Evolutionary conservation across 2,113 vertebrate species (phyloP).

Genomic region (Cinclus mexicanus): DNA sequence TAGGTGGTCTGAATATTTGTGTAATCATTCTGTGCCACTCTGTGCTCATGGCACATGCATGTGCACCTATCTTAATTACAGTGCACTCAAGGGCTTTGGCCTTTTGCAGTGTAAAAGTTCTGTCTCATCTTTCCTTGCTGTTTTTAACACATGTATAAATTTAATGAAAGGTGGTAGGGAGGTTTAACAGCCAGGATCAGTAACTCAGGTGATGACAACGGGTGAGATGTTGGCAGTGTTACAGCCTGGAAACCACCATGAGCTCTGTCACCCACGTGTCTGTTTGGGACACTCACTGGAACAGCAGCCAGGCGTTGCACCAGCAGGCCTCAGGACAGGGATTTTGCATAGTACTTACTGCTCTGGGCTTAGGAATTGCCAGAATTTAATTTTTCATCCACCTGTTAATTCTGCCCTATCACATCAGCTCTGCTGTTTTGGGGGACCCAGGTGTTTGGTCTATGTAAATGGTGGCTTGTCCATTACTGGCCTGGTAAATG

Average conservation of each 20-base stretch:
- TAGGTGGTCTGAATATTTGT: not conserved
- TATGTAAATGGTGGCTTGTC: not conserved
- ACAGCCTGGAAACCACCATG: not conserved
- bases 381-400: not conserved
- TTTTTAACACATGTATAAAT: not conserved
- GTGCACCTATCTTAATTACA: not conserved
- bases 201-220: not conserved
- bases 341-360: not conserved
- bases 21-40: fast-evolving
- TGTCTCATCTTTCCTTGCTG: not conserved
- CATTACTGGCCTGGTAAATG: not conserved
- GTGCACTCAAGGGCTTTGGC: not conserved
- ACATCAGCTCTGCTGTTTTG: not conserved
- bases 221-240: not conserved
- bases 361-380: not conserved
- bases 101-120: not conserved
- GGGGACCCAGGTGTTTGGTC: not conserved
- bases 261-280: not conserved
- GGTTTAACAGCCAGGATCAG: not conserved
- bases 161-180: not conserved
- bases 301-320: not conserved
- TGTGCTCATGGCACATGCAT: not conserved
- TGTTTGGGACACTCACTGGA: not conserved
- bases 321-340: not conserved
- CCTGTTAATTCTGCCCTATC: not conserved